phyloP scores from a whole-genome alignment of 2,888 invertebrate genomes.

The Lucinisca nassula region DNA sequence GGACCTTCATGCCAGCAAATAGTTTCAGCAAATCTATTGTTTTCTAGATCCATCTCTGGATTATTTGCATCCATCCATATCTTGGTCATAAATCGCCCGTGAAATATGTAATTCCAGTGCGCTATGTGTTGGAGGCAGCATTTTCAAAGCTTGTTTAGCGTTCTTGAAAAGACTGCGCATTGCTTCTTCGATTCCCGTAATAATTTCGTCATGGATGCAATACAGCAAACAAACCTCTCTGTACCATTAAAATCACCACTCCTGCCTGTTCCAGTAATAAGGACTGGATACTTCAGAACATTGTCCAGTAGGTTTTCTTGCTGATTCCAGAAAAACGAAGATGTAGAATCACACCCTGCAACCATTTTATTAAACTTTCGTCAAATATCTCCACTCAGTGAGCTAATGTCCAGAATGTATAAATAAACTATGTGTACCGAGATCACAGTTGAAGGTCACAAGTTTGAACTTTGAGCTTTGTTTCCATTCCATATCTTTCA shows the following conservation, averaged over 20 bases:
- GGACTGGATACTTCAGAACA: neutral
- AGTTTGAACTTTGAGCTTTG: too few relatives aligned
- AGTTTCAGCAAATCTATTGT: neutral
- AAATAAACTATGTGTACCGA: too few relatives aligned
- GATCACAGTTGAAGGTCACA: too few relatives aligned
- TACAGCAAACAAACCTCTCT: neutral
- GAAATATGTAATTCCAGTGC: neutral
- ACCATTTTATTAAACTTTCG: too few relatives aligned
- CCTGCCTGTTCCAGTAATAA: neutral
- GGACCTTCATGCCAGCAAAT: constrained; percentile 9
- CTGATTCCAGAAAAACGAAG: neutral
- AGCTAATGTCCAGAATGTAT: too few relatives aligned
- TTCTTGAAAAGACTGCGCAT: neutral
- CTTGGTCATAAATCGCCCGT: neutral
- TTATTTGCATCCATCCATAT: neutral
- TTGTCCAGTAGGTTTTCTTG: neutral
- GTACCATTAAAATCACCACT: neutral
- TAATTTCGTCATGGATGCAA: neutral
- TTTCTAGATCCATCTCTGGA: neutral
- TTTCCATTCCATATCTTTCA: too few relatives aligned
- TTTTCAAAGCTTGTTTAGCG: neutral
- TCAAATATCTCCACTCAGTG: too few relatives aligned
- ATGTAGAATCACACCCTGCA: constrained; percentile 43
- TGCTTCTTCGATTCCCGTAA: neutral
- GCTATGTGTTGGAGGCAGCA: neutral